A percentile compares a stretch with the other conserved stretches of the same genome.
phyloP scores from a whole-genome alignment of 2,888 invertebrate genomes.

The Euproctis similis region DNA sequence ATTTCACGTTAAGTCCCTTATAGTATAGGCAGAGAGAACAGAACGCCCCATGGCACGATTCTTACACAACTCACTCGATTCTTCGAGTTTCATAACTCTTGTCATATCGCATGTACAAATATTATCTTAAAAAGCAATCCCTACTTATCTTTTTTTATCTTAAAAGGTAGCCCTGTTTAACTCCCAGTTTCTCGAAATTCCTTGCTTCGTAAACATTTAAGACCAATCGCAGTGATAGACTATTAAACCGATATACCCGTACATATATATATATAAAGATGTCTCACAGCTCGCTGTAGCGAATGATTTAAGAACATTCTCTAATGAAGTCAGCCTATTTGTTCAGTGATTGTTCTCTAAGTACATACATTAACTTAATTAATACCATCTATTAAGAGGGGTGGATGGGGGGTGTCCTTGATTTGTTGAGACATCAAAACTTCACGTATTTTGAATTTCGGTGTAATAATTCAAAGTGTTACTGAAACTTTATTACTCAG shows the following conservation, averaged over 20 bases:
- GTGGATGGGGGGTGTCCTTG: conserved; percentile 13
- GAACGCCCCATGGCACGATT: too few relatives aligned
- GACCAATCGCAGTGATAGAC: neutral
- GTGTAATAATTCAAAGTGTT: neutral
- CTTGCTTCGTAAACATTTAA: conserved; percentile 1
- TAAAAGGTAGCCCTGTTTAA: too few relatives aligned
- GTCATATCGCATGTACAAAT: too few relatives aligned
- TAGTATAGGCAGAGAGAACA: too few relatives aligned
- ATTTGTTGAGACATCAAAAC: conserved; percentile 13
- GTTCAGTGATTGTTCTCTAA: conserved; percentile 38
- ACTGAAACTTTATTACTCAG: neutral
- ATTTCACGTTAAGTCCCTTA: too few relatives aligned
- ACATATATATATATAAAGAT: conserved; percentile 1
- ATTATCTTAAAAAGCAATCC: too few relatives aligned
- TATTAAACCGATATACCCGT: conserved; percentile 6
- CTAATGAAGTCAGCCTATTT: conserved; percentile 31
- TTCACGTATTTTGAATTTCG: neutral
- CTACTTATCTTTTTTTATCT: too few relatives aligned
- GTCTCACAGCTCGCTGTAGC: conserved; percentile 16
- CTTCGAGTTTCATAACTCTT: too few relatives aligned
- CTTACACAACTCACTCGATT: too few relatives aligned
- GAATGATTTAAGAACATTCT: conserved; percentile 28
- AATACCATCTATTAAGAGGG: conserved; percentile 26
- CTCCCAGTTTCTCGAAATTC: too few relatives aligned
- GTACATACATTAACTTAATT: conserved; percentile 37